These are phyloP conservation scores for Luffia ferchaultella DNA, from an alignment of 2,888 invertebrate genomes.

Conservation along the genomic window DNA sequence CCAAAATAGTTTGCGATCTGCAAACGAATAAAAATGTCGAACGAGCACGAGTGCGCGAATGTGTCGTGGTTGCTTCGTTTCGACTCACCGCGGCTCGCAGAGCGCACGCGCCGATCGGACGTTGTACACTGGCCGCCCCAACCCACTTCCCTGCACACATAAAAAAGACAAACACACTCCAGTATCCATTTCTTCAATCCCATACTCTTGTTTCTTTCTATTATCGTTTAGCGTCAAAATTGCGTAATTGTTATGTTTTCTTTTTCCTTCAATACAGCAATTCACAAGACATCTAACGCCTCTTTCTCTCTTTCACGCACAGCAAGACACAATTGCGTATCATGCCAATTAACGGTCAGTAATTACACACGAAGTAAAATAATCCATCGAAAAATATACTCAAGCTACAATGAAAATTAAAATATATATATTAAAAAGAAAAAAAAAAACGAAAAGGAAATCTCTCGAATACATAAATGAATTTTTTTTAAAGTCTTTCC, in stretches of 20 bases:
- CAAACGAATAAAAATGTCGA: neutral
- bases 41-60: neutral
- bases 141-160: conserved; percentile 60
- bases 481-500: neutral
- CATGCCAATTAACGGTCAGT: neutral
- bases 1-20: too few species aligned
- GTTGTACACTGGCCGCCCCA: conserved; percentile 12
- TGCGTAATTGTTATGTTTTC: neutral
- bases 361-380: neutral
- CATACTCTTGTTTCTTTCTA: conserved; percentile 25
- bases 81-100: conserved; percentile 7
- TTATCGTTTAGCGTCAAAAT: conserved; percentile 13
- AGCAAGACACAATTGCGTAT: neutral
- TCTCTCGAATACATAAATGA: neutral
- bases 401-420: neutral
- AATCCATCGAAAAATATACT: neutral
- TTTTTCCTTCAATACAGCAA: neutral
- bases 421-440: neutral
- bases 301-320: neutral
- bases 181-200: conserved; percentile 29
- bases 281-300: neutral
- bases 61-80: neutral
- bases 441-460: neutral
- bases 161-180: conserved; percentile 63
- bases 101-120: neutral